phyloP scores from a whole-genome alignment of 1,140 invertebrate species.

The Drosophila trapezifrons region DNA sequence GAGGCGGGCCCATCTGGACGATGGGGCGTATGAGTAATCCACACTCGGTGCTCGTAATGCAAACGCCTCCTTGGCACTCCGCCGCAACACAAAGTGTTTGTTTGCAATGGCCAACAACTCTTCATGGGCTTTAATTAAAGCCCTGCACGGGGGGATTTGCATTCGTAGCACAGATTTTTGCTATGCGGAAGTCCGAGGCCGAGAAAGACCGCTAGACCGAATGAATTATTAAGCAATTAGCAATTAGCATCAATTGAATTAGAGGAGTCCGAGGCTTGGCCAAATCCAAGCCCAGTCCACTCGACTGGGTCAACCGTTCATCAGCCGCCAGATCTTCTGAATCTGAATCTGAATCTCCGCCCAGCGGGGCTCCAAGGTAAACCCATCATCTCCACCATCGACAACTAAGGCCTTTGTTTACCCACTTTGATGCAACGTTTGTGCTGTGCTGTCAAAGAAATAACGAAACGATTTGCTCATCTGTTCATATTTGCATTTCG shows the following conservation, averaged over 20 bases:
- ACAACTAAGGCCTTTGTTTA: constrained; percentile 57
- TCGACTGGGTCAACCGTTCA: constrained; percentile 75
- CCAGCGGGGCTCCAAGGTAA: constrained; percentile 27
- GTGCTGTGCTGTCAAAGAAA: constrained; percentile 72
- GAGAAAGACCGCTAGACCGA: constrained; percentile 42
- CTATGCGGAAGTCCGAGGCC: constrained; percentile 57
- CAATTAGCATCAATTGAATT: constrained; percentile 82
- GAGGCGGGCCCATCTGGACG: constrained; percentile 34
- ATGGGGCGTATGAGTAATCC: constrained; percentile 76
- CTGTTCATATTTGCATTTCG: constrained; percentile 79
- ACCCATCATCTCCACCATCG: constrained; percentile 22
- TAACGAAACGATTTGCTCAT: constrained; percentile 73
- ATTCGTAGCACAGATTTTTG: constrained; percentile 35
- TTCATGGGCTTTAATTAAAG: constrained; percentile 71
- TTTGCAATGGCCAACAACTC: constrained; percentile 51
- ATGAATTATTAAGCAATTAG: constrained; percentile 82
- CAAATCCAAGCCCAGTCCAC: constrained; percentile 64
- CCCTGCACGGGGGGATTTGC: constrained; percentile 28
- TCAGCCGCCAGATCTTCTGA: constrained; percentile 21
- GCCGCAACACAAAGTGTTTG: constrained; percentile 38
- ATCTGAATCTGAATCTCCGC: constrained; percentile 11
- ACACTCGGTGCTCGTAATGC: constrained; percentile 53
- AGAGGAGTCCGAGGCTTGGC: constrained; percentile 43
- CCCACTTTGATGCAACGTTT: constrained; percentile 70
- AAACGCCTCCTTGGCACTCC: constrained; percentile 49